phyloP scores from a whole-genome alignment of 30 jellyfish, hydroid and myxozoan species.

The Nemopilema nomurai region DNA sequence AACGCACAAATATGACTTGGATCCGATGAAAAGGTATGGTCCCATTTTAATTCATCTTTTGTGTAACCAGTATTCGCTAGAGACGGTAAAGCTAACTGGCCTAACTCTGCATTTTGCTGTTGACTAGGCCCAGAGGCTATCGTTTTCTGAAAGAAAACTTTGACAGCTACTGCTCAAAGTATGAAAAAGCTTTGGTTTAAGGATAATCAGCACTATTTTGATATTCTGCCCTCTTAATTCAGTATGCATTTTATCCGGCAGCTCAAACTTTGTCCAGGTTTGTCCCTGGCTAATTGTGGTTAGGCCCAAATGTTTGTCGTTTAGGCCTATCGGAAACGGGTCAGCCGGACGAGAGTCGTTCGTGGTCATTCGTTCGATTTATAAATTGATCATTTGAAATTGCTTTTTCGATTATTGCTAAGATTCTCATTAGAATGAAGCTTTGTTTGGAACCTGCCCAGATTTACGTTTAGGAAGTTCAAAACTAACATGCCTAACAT shows the following conservation, averaged over 20 bases:
- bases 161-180: background rate
- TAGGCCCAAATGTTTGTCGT: constrained; percentile 22
- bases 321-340: background rate
- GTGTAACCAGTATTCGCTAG: background rate
- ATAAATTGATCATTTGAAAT: background rate
- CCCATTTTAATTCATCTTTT: background rate
- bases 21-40: background rate
- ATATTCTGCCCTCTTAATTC: too few species aligned
- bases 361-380: background rate
- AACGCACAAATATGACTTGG: background rate
- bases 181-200: background rate
- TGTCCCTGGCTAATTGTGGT: background rate
- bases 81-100: constrained; percentile 7
- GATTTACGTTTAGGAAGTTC: background rate
- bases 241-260: background rate
- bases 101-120: constrained; percentile 33
- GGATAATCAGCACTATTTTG: too few species aligned
- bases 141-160: background rate
- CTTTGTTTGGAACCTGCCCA: background rate
- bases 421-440: background rate
- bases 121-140: constrained; percentile 52
- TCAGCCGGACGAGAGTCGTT: background rate
- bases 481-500: background rate
- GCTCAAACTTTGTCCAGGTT: background rate
- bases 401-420: background rate